A percentile compares a stretch with the other conserved stretches of the same genome.
phyloP scores from a whole-genome alignment of 1,140 invertebrate genomes.

The Lepidostoma basale region DNA sequence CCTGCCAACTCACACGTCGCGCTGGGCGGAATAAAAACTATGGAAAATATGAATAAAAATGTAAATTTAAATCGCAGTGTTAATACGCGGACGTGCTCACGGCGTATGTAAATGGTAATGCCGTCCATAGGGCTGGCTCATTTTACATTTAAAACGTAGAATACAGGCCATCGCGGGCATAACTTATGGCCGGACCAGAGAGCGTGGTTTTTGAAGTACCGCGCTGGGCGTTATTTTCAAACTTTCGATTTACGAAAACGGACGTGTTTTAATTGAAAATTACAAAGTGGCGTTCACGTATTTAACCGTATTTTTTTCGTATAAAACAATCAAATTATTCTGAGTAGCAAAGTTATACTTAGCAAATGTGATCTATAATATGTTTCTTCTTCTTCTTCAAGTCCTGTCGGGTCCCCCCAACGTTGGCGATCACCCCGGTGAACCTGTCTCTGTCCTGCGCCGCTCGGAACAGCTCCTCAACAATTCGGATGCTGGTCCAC shows the following conservation, averaged over 20 bases:
- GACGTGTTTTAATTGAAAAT: no score
- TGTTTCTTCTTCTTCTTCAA: no score
- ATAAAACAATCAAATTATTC: background rate
- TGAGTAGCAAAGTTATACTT: no score
- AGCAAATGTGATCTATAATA: no score
- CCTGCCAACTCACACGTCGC: background rate
- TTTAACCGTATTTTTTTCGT: no score
- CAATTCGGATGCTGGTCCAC: no score
- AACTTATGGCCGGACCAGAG: background rate
- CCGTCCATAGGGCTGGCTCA: background rate
- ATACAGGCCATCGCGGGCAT: background rate
- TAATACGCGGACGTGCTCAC: constrained; percentile 6
- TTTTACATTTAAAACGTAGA: constrained; percentile 18
- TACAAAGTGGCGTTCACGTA: no score
- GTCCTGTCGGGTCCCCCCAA: no score
- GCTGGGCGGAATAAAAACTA: constrained; percentile 1
- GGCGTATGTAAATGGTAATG: background rate
- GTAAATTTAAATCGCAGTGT: constrained; percentile 8
- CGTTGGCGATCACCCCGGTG: no score
- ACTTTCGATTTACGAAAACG: constrained; percentile 4
- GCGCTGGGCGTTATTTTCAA: background rate
- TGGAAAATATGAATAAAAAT: constrained; percentile 13
- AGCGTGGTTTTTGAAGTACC: constrained; percentile 6
- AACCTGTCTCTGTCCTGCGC: no score
- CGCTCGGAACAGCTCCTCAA: no score